Conservation (phyloP, 23 tunicate genomes). For the Aplidium turbinatum region DNA sequence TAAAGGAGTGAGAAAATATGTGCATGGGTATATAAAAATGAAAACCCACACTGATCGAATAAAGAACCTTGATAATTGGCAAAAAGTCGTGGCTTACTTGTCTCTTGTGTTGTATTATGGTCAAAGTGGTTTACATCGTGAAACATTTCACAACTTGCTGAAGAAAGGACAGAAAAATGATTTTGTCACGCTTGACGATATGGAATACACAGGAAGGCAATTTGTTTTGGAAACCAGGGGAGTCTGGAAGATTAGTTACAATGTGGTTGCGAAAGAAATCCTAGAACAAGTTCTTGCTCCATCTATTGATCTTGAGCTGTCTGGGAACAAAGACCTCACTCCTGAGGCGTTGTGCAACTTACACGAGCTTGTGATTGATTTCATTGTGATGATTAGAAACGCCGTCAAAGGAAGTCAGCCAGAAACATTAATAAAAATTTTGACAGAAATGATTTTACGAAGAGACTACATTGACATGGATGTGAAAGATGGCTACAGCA, state of each 20-base stretch:
- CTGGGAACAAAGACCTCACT: background rate
- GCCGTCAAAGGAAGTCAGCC: background rate
- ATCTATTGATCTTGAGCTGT: background rate
- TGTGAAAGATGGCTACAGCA: slow-evolving; percentile 32
- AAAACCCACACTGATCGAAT: background rate
- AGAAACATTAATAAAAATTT: slow-evolving; percentile 4
- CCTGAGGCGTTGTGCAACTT: slow-evolving; percentile 14
- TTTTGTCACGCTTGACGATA: slow-evolving; percentile 26
- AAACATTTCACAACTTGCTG: slow-evolving; percentile 32
- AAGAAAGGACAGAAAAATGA: background rate
- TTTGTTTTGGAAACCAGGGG: slow-evolving; percentile 31
- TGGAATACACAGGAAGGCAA: slow-evolving; percentile 32
- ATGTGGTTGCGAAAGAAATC: slow-evolving; percentile 60
- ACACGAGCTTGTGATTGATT: slow-evolving; percentile 41
- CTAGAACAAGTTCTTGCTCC: slow-evolving; percentile 42
- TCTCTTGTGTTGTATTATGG: slow-evolving; percentile 50
- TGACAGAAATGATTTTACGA: slow-evolving; percentile 34
- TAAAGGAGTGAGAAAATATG: slow-evolving; percentile 41
- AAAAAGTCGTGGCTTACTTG: slow-evolving; percentile 40
- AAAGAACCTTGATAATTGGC: slow-evolving; percentile 19
- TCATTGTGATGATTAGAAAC: slow-evolving; percentile 34
- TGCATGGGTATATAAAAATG: slow-evolving; percentile 33
- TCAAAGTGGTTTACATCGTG: slow-evolving; percentile 38
- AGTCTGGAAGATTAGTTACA: slow-evolving; percentile 55
- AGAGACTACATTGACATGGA: slow-evolving; percentile 58